These are phyloP conservation scores for Aurelia coerulea DNA, from an alignment of 30 jellyfish, hydroid and myxozoan genomes.

Conservation along the genomic window DNA sequence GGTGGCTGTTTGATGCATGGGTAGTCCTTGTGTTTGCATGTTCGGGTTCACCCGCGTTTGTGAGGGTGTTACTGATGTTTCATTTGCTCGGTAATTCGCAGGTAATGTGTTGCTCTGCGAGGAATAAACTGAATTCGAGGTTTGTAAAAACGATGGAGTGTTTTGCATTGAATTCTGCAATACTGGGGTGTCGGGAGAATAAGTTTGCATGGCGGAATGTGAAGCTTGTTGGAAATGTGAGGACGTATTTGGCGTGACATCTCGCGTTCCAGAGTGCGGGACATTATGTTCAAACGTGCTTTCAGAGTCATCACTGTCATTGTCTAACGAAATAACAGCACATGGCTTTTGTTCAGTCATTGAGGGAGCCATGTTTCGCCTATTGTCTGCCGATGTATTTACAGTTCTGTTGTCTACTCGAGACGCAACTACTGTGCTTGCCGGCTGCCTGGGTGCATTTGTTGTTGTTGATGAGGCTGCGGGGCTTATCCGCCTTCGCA, in stretches of 20 bases:
- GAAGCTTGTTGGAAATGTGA: not conserved
- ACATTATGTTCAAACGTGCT: not conserved
- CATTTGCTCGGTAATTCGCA: not conserved
- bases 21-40: not conserved
- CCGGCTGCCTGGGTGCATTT: not conserved
- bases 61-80: not conserved
- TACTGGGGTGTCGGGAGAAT: not conserved
- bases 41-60: not conserved
- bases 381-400: not conserved
- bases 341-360: not conserved
- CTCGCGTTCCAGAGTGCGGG: conserved; percentile 6
- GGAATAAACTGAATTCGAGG: not conserved
- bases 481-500: no score
- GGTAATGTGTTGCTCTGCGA: not conserved
- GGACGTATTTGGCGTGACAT: not conserved
- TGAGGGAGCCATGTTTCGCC: not conserved
- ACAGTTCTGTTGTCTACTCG: not conserved
- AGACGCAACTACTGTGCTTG: not conserved
- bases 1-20: not conserved
- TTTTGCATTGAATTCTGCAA: no score
- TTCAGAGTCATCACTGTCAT: conserved; percentile 11
- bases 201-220: not conserved
- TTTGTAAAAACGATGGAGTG: no score
- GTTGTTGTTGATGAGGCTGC: no score
- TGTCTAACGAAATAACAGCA: not conserved